These are phyloP conservation scores for Coracopsis vasa DNA, from an alignment of 2,113 vertebrate species.

Conservation along the genomic window DNA sequence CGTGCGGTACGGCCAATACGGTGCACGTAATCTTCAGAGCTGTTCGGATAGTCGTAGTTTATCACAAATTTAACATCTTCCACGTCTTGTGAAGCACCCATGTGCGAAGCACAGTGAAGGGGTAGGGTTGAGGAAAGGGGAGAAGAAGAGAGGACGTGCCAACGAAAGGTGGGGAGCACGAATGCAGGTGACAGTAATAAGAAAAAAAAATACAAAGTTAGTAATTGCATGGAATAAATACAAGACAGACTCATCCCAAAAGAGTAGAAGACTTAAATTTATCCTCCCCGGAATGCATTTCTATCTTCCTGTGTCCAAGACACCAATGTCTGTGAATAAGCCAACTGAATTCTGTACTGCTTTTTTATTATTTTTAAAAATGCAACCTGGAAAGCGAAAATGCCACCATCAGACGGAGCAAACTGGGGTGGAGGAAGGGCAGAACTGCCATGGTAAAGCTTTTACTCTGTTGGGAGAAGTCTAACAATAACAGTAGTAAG, in stretches of 20 bases:
- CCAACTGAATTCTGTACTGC: background rate
- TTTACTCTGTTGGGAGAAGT: constrained; percentile 85
- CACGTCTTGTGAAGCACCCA: constrained; percentile 85
- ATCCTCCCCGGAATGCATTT: constrained; percentile 54
- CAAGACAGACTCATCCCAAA: constrained; percentile 82
- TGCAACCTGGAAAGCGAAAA: background rate
- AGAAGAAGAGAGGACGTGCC: constrained; percentile 80
- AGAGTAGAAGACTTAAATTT: constrained; percentile 70
- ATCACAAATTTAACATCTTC: constrained; percentile 99
- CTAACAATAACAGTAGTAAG: constrained; percentile 68
- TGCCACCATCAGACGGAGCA: constrained; percentile 34
- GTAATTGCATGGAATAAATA: constrained; percentile 61
- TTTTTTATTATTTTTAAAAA: background rate
- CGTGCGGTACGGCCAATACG: constrained; percentile 96
- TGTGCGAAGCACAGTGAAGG: constrained; percentile 66
- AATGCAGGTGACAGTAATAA: constrained; percentile 83
- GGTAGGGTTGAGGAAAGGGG: constrained; percentile 70
- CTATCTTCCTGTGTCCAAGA: background rate
- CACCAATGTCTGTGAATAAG: background rate
- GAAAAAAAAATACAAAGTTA: constrained; percentile 77
- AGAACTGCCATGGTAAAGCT: constrained; percentile 52
- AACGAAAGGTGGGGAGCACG: constrained; percentile 80
- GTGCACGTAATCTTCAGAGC: constrained; percentile 97
- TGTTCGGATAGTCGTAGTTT: constrained; percentile 99
- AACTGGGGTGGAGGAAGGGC: constrained; percentile 44